These are phyloP conservation scores for Musca vetustissima DNA, from an alignment of 1,140 invertebrate genomes.

Conservation along the genomic window DNA sequence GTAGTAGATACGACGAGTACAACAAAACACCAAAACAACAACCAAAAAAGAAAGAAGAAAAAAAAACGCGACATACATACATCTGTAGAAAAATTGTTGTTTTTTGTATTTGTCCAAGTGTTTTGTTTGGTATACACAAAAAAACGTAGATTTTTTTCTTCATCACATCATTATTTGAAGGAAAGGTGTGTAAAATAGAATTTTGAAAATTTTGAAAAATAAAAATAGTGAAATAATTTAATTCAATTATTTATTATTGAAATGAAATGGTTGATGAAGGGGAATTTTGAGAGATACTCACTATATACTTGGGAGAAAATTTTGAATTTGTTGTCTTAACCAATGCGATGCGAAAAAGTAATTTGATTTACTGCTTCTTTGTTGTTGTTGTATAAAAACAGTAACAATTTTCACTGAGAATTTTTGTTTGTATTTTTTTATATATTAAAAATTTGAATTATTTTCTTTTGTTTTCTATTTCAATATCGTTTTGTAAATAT, in stretches of 20 bases:
- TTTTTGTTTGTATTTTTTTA: too few relatives aligned
- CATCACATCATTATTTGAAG: not conserved
- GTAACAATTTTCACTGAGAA: too few relatives aligned
- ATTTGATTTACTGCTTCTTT: constrained; percentile 19
- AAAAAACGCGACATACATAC: not conserved
- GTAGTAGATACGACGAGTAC: too few relatives aligned
- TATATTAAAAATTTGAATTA: too few relatives aligned
- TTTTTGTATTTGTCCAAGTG: not conserved
- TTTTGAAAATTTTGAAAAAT: too few relatives aligned
- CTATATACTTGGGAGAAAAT: constrained; percentile 56
- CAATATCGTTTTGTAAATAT: too few relatives aligned
- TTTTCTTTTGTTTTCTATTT: too few relatives aligned
- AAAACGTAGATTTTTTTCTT: too few relatives aligned
- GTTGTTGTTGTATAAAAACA: constrained; percentile 11
- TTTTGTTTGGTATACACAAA: not conserved
- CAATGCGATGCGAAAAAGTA: not conserved
- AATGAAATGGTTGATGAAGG: not conserved
- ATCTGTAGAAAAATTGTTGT: not conserved
- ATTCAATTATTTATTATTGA: not conserved
- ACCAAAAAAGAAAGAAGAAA: too few relatives aligned
- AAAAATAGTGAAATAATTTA: constrained; percentile 6
- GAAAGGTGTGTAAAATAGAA: too few relatives aligned
- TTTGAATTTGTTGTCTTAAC: constrained; percentile 39
- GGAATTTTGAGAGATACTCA: constrained; percentile 39
- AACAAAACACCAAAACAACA: not conserved